Base-by-base conservation (phyloP, 2,888 invertebrate genomes). In the Amphiduros pacificus region DNA sequence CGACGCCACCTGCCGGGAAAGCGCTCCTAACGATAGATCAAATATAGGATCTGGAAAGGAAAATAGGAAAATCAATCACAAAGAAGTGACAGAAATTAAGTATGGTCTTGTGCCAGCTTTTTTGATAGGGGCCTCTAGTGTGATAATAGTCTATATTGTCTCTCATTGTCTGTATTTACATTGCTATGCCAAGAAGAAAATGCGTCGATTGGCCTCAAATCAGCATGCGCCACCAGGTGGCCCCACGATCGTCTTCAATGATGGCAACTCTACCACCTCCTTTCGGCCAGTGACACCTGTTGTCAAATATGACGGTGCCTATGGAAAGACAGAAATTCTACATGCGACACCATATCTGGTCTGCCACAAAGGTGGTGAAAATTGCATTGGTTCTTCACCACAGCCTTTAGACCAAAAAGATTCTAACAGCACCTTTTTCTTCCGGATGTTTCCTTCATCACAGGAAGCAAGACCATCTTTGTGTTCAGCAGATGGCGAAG, bases 101-200 rank as follows among this genome's bases (percentile, higher is more conserved):
- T 67, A 63, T 52, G 60, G 64, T 53, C 64, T 69, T 14, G 67
- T 69, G 32, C 69, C 69, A 0, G 64, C 69, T 2, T 69, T 69
- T 44, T 61, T 69, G n/a, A 69, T 69, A 4, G 69, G 69, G 11
- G 69, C 69, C 11, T 66, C 58, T 2, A 64, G 60, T 31, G 65
- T 69, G 44, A 55, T 68, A n/a, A 55, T 69, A 51, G 44, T 68
- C 20, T 69, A 69, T 60, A 55, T 64, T 24, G 40, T 62, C 44
- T 53, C 63, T 6, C 64, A 69, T 49, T 69, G 69, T 48, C 20
- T 69, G 32, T 69, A 69, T 53, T 29, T 65, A 20, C 67, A 68
- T 52, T 69, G 69, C 55, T 63, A 64, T 53, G 61, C 67, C 52
- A 55, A 41, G 41, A 55, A 55, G 27, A 55, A 41, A 27, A 41